Conservation (phyloP, 2,888 invertebrate genomes). For the Dasysyrphus tricinctus region DNA sequence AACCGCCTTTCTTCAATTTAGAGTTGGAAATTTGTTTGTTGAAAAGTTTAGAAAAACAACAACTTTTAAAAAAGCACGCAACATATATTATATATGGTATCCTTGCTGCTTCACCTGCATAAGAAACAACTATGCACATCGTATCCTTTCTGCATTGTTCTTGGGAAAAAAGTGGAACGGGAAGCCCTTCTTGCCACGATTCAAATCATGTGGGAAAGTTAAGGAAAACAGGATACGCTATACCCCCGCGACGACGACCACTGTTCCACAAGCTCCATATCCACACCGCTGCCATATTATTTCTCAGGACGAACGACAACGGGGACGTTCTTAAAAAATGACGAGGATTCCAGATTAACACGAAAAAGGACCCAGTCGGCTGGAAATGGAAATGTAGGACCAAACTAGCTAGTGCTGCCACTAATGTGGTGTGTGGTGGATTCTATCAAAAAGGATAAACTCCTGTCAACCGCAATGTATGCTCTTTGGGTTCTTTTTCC, state of each 20-base stretch:
- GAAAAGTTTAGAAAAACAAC: conserved; percentile 17
- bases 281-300: background rate
- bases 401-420: conserved; percentile 24
- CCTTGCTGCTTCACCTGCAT: conserved; percentile 23
- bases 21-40: conserved; percentile 72
- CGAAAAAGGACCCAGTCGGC: conserved; percentile 52
- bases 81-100: background rate
- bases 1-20: conserved; percentile 59
- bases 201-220: conserved; percentile 63
- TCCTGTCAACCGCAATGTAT: conserved; percentile 64
- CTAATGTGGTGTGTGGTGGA: conserved; percentile 44
- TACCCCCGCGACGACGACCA: background rate
- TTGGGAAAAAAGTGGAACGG: background rate
- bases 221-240: conserved; percentile 14
- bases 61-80: background rate
- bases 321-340: background rate
- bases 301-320: background rate
- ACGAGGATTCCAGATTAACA: conserved; percentile 48
- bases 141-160: background rate
- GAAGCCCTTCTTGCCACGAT: conserved; percentile 18
- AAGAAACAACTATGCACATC: background rate
- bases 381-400: conserved; percentile 38
- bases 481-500: conserved; percentile 41
- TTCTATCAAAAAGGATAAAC: conserved; percentile 56
- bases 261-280: background rate